These are phyloP conservation scores for Poeciliopsis turneri DNA, from an alignment of 2,797 vertebrate genomes.

Conservation along the genomic window DNA sequence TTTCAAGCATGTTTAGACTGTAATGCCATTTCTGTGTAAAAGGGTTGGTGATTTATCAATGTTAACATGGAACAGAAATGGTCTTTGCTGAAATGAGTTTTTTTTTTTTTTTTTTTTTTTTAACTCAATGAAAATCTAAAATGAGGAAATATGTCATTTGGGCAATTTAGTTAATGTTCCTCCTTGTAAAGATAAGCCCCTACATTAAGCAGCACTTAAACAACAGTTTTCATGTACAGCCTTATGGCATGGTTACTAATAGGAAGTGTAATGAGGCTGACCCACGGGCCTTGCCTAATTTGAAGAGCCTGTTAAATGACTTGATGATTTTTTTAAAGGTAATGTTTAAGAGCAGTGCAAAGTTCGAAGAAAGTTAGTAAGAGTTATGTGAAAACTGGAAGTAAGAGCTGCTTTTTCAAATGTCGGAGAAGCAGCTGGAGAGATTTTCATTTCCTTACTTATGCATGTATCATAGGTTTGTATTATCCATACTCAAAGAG, in stretches of 20 bases:
- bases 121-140: background rate
- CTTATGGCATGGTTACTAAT: constrained; percentile 55
- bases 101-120: background rate
- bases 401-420: constrained; percentile 52
- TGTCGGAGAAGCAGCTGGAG: constrained; percentile 44
- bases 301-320: constrained; percentile 64
- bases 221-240: constrained; percentile 57
- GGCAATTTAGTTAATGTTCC: constrained; percentile 33
- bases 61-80: background rate
- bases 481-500: constrained; percentile 61
- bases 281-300: constrained; percentile 57
- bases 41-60: background rate
- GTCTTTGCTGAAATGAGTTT: constrained; percentile 5
- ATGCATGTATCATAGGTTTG: constrained; percentile 59
- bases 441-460: constrained; percentile 55
- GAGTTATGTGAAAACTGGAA: constrained; percentile 21
- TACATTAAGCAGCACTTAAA: constrained; percentile 65
- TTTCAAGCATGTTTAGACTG: background rate
- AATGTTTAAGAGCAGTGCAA: constrained; percentile 58
- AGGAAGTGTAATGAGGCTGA: constrained; percentile 70
- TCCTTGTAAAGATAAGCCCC: constrained; percentile 48
- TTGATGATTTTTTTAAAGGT: constrained; percentile 64
- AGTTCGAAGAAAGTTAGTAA: constrained; percentile 53
- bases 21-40: background rate
- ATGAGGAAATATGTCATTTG: constrained; percentile 32